Conservation (phyloP, 2,888 invertebrate species). For the Cynaeus angustus region DNA sequence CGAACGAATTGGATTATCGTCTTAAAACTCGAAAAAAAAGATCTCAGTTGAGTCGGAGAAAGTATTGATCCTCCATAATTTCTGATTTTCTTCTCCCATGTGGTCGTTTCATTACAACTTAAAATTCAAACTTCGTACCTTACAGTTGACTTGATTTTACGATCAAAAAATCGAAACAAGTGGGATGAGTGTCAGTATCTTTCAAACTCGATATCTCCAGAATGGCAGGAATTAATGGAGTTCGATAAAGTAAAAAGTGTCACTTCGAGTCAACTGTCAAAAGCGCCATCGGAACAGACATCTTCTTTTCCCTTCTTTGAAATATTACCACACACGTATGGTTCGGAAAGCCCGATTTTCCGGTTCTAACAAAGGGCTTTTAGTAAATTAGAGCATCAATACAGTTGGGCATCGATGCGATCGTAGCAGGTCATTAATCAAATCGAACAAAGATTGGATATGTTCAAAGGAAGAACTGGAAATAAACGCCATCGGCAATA, state of each 20-base stretch:
- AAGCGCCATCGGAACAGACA: constrained; percentile 25
- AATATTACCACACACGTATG: constrained; percentile 20
- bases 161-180: background rate
- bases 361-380: constrained; percentile 47
- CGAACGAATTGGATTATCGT: constrained; percentile 37
- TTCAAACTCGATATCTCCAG: background rate
- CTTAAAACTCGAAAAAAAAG: constrained; percentile 26
- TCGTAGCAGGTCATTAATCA: constrained; percentile 53
- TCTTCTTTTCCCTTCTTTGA: constrained; percentile 23
- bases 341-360: constrained; percentile 8
- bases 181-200: background rate
- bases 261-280: constrained; percentile 20
- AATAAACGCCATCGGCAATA: background rate
- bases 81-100: constrained; percentile 24
- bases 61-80: constrained; percentile 30
- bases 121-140: constrained; percentile 14
- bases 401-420: constrained; percentile 43
- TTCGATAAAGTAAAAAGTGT: constrained; percentile 27
- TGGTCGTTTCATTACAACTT: constrained; percentile 11
- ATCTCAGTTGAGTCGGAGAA: constrained; percentile 7
- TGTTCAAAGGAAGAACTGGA: constrained; percentile 10
- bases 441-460: constrained; percentile 46
- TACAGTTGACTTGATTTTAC: background rate
- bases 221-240: background rate
- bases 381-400: constrained; percentile 52